Conservation (phyloP, 2,797 vertebrate genomes). For the Luscinia luscinia region DNA sequence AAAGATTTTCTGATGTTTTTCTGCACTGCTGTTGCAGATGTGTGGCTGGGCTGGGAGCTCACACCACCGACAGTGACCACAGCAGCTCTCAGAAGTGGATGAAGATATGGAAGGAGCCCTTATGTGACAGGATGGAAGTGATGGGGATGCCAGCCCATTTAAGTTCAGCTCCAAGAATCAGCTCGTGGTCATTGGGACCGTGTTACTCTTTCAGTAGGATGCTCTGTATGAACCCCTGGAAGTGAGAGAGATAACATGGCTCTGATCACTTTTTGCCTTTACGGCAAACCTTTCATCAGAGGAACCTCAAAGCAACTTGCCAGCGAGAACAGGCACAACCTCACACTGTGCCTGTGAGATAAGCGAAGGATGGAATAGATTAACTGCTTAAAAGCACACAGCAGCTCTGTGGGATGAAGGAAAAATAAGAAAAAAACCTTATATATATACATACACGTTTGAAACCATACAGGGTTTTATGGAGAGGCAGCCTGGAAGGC, state of each 20-base stretch:
- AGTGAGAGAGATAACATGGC: not conserved
- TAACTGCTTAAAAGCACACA: constrained; percentile 43
- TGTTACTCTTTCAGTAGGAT: not conserved
- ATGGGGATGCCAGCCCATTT: not conserved
- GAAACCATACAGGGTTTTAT: not conserved
- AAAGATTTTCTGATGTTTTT: not conserved
- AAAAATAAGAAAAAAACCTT: not conserved
- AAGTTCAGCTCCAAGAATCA: constrained; percentile 1
- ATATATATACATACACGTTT: not conserved
- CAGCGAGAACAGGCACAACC: not conserved
- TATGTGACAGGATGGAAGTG: not conserved
- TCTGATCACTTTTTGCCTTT: not conserved
- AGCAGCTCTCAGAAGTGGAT: not conserved
- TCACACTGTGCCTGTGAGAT: constrained; percentile 27
- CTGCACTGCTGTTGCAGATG: not conserved
- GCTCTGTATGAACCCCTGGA: not conserved
- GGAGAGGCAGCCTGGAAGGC: constrained; percentile 49
- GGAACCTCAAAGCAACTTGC: constrained; percentile 37
- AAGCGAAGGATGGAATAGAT: constrained; percentile 30
- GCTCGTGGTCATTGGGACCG: not conserved
- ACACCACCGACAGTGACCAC: fast-evolving
- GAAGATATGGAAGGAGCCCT: not conserved
- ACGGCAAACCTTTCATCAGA: constrained; percentile 8
- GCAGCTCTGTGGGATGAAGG: constrained; percentile 34
- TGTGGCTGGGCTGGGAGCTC: not conserved